Evolutionary conservation across 2,888 invertebrate species (phyloP).

Genomic region (Biston stratarius): DNA sequence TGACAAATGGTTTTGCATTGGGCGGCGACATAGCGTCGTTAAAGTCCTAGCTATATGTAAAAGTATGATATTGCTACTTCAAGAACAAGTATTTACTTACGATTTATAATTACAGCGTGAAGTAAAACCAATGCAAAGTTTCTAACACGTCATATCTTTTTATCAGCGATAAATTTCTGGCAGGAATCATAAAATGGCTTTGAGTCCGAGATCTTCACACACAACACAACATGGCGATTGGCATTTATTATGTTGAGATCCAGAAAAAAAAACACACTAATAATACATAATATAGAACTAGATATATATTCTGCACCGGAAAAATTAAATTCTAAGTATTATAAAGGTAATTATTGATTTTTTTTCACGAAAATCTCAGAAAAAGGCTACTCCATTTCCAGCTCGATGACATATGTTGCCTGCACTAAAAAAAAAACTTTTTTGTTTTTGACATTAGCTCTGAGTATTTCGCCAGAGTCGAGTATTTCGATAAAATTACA

Average conservation of each 20-base stretch:
- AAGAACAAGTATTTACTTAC: constrained; percentile 20
- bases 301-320: not conserved
- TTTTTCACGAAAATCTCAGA: constrained; percentile 10
- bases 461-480: no score
- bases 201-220: constrained; percentile 47
- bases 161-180: constrained; percentile 46
- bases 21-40: constrained; percentile 7
- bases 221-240: constrained; percentile 40
- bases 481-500: no score
- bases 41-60: not conserved
- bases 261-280: constrained; percentile 9
- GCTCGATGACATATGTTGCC: not conserved
- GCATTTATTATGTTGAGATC: constrained; percentile 12
- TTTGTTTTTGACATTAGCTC: no score
- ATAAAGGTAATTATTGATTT: constrained; percentile 2
- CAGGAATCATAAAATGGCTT: constrained; percentile 55
- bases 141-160: constrained; percentile 32
- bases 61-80: not conserved
- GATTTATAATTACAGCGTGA: constrained; percentile 40
- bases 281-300: not conserved
- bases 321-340: not conserved
- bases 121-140: constrained; percentile 12
- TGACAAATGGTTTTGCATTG: not conserved
- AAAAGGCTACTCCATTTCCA: not conserved
- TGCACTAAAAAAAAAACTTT: not conserved